A percentile compares a stretch with the other conserved stretches of the same genome.
These are phyloP conservation scores for Petrophora chlorosata DNA, from an alignment of 2,888 invertebrate species.

Conservation along the genomic window DNA sequence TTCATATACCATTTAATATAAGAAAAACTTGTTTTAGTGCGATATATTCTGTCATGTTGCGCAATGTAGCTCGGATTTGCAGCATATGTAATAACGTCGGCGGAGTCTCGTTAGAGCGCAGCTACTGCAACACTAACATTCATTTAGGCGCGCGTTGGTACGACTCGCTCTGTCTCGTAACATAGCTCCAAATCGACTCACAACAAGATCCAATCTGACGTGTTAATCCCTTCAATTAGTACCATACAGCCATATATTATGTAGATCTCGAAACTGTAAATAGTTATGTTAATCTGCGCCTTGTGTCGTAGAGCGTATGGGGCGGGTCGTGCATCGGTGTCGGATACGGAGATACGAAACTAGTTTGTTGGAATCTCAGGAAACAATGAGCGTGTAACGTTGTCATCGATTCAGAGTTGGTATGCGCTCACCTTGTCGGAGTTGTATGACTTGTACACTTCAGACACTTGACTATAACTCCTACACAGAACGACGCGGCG, in stretches of 20 bases:
- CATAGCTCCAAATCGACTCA: conserved; percentile 9
- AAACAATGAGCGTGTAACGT: conserved; percentile 17
- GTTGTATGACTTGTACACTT: conserved; percentile 10
- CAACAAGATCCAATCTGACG: conserved; percentile 22
- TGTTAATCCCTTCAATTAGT: conserved; percentile 30
- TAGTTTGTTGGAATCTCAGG: conserved; percentile 13
- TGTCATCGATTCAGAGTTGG: conserved; percentile 14
- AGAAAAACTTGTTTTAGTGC: not conserved
- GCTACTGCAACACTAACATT: not conserved
- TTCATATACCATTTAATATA: no score
- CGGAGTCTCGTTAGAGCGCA: not conserved
- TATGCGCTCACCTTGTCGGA: conserved; percentile 16
- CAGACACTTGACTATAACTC: conserved; percentile 18
- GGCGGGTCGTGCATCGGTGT: conserved; percentile 1
- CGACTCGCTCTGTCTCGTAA: not conserved
- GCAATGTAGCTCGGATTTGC: not conserved
- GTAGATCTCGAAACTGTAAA: conserved; percentile 21
- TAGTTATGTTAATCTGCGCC: conserved; percentile 31
- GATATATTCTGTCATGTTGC: not conserved
- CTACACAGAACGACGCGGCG: conserved; percentile 28
- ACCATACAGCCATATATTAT: conserved; percentile 16
- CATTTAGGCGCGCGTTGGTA: no score
- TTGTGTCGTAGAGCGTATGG: not conserved
- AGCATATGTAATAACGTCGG: not conserved
- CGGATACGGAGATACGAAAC: conserved; percentile 6